Percentiles rank a stretch among this genome's conserved stretches.
Conservation (phyloP, 2,888 invertebrate genomes). For the Hydriomena furcata region DNA sequence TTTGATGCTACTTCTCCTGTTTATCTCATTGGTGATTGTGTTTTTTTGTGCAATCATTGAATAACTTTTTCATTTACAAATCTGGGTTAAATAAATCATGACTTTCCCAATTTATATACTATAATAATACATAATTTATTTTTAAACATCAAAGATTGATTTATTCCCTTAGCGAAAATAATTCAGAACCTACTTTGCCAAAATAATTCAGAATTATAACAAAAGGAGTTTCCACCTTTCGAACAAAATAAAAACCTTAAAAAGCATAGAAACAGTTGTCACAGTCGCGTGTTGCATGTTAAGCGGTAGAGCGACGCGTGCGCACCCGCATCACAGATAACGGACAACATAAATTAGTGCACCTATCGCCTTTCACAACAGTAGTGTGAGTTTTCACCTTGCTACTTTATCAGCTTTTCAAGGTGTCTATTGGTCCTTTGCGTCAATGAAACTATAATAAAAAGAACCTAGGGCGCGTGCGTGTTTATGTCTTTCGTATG, state of each 20-base stretch:
- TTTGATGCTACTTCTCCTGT: slow-evolving; percentile 1
- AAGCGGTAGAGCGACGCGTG: slow-evolving; percentile 56
- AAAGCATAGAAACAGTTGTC: slow-evolving; percentile 55
- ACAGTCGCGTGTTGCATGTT: slow-evolving; percentile 72
- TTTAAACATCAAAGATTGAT: no score
- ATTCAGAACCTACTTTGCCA: no score
- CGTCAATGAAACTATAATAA: slow-evolving; percentile 9
- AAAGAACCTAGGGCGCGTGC: slow-evolving; percentile 6
- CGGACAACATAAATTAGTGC: slow-evolving; percentile 76
- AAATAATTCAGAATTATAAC: slow-evolving; percentile 6
- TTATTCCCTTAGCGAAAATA: no score
- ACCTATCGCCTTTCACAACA: slow-evolving; percentile 75
- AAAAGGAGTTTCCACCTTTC: slow-evolving; percentile 14
- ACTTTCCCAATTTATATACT: no score
- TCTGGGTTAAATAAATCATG: no score
- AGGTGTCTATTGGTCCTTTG: slow-evolving; percentile 34
- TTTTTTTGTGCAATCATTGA: no score
- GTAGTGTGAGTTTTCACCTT: slow-evolving; percentile 73
- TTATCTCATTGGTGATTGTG: slow-evolving; percentile 5
- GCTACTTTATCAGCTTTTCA: slow-evolving; percentile 54
- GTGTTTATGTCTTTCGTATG: slow-evolving; percentile 34
- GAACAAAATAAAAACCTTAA: slow-evolving; percentile 29
- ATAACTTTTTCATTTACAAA: no score
- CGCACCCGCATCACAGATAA: slow-evolving; percentile 79
- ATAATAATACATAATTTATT: no score